Evolutionary conservation across 2,888 invertebrate genomes (phyloP), one percentile per base, ranked within the genome.

Genomic region (Tenthredo mesomela): DNA sequence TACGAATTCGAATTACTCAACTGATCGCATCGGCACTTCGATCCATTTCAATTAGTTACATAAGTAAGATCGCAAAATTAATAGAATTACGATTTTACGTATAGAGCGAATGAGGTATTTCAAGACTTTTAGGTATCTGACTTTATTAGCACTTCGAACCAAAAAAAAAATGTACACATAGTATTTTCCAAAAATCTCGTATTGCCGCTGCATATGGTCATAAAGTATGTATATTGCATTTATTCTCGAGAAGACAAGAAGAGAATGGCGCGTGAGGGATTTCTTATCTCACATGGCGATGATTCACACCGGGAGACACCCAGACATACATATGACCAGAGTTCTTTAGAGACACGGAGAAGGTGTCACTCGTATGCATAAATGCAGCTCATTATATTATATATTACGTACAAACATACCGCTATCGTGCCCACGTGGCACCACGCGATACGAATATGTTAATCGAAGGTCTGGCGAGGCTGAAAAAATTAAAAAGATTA

Each of bases 341-440:
- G 82, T 82, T 70, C 47, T 40, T 65, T 50, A 47, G 70, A 84
- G 87, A 89, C 88, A 88, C 86, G 89, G 87, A 88, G 91, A 92
- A 92, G 92, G 92, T 92, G 92, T 92, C 92, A 90, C 91, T 89
- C 88, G 91, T 90, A 90, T 90, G 90, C 90, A 91, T 91, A 91
- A 91, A 89, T 88, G 89, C 89, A 88, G 88, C 89, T 91, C 90
- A 91, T 91, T 91, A 91, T 82, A 47, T 40, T 29, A 37, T 67
- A 61, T 40, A 80, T 50, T 65, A 37, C 61, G 21, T 50, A 29
- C 67, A 65, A 43, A 21, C 58, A 80, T 80, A 61, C 58, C 80
- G 12, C 18, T 58, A 21, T 12, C 25, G 6, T 80, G 80, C 80
- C 80, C 80, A 80, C 80, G 80, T 80, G 58, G 37, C 61, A 80